Conservation (phyloP, 1,140 invertebrate genomes). For the Pinna nobilis region DNA sequence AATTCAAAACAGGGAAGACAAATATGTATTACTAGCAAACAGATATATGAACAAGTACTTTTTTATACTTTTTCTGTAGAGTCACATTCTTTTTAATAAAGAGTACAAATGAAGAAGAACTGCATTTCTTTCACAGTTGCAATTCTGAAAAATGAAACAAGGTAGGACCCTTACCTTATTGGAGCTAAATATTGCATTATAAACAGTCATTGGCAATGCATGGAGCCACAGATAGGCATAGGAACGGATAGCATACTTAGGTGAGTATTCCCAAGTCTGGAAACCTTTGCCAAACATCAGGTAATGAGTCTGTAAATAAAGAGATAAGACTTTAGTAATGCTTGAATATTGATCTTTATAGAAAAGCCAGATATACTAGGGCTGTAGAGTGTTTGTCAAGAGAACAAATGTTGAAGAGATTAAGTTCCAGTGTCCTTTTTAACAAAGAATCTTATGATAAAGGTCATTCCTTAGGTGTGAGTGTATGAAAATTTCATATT, state of each 20-base stretch:
- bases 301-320: constrained; percentile 83
- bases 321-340: neutral
- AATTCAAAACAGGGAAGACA: too few species aligned
- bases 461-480: too few species aligned
- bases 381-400: too few species aligned
- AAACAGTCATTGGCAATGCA: constrained; percentile 81
- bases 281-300: constrained; percentile 91
- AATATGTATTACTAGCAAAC: neutral
- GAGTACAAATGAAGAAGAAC: too few species aligned
- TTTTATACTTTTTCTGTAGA: neutral
- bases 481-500: too few species aligned
- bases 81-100: neutral
- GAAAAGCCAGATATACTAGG: too few species aligned
- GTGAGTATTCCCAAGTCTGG: constrained; percentile 99
- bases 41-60: neutral
- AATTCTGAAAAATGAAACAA: neutral
- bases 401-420: too few species aligned
- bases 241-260: constrained; percentile 93
- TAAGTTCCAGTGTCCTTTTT: too few species aligned
- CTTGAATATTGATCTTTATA: too few species aligned
- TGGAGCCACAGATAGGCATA: constrained; percentile 93
- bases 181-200: constrained; percentile 50
- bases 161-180: constrained; percentile 58
- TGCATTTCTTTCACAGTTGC: too few species aligned
- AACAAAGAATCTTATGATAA: too few species aligned